Evolutionary conservation across 2,888 invertebrate species (phyloP), one percentile per base, ranked within the genome.

Genomic region (Barypeithes pellucidus): DNA sequence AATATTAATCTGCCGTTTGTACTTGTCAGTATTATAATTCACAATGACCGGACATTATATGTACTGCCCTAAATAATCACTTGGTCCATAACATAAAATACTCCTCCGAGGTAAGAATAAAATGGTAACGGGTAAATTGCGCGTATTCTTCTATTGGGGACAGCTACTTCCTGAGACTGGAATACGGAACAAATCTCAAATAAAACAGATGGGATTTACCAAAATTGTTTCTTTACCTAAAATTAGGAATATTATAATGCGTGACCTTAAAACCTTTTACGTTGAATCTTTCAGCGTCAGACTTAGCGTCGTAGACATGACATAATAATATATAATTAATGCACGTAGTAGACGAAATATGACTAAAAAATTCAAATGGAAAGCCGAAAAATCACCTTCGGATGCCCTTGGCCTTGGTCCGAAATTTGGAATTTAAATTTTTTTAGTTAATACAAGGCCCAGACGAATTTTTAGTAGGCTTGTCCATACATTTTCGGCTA

Each of bases 341-440:
- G 54, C 54, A 57, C 11, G 18, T 57, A 4, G 7, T 18, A 33
- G 9, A 16, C 33, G 2, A 57, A 57, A 33, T 57, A 57, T 33
- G 54, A 57, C 29, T 54, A 54, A 57, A 57, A 57, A 33, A 57
- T 57, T 57, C 16, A 57, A 57, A 57, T 57, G 54, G 18, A 57
- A 57, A 67, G 72, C 61, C 72, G 67, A 72, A 72, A 72, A 67
- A 70, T 79, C 79, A 77, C 79, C 77, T 79, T 77, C 72, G 67
- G 63, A 63, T 79, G 70, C 78, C 79, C 79, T 79, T 79, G 73
- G 75, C 79, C 79, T 79, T 79, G 77, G 73, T 74, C 50, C 54
- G 61, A 72, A 72, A 78, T 77, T 78, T 78, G 75, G 71, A 72
- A 77, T 78, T 77, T 73, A 76, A 77, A 78, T 77, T 62, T 47